A percentile compares a stretch with the other conserved stretches of the same genome.
phyloP scores from a whole-genome alignment of 1,140 invertebrate species.

The Drepana arcuata region DNA sequence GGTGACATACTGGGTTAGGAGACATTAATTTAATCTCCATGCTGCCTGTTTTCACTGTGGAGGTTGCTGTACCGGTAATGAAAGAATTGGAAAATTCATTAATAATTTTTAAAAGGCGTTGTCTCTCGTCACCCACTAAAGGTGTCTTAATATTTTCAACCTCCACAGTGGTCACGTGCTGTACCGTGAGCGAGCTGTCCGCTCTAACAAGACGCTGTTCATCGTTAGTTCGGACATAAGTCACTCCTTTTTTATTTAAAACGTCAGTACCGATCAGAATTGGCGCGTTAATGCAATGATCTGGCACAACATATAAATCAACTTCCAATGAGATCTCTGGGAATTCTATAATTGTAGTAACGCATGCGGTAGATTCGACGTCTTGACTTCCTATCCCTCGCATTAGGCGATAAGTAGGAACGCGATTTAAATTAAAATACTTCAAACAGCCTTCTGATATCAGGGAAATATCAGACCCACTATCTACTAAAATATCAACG shows the following conservation, averaged over 20 bases:
- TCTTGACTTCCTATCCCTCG: conserved; percentile 15
- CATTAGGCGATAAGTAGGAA: conserved; percentile 8
- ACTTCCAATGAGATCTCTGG: conserved; percentile 11
- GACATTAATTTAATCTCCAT: conserved; percentile 9
- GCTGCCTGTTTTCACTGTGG: conserved; percentile 8
- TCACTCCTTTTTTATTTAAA: conserved; percentile 16
- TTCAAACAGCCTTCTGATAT: conserved; percentile 16
- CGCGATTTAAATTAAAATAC: conserved; percentile 9
- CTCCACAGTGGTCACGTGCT: background rate
- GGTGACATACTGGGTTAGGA: conserved; percentile 1
- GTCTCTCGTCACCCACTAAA: background rate
- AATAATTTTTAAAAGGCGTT: background rate
- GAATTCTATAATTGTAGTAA: conserved; percentile 12
- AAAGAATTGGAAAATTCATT: conserved; percentile 4
- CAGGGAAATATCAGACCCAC: conserved; percentile 14
- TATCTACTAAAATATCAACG: conserved; percentile 20
- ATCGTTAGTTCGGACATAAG: conserved; percentile 8
- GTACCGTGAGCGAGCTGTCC: background rate
- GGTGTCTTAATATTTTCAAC: background rate
- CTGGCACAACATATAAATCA: conserved; percentile 14
- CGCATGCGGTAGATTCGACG: conserved; percentile 6
- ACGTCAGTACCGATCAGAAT: conserved; percentile 20
- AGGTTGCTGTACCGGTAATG: conserved; percentile 7
- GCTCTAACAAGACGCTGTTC: conserved; percentile 3
- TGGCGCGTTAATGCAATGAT: conserved; percentile 4